These are phyloP conservation scores for Drosophila ironensis DNA, from an alignment of 1,140 invertebrate species.

Conservation along the genomic window DNA sequence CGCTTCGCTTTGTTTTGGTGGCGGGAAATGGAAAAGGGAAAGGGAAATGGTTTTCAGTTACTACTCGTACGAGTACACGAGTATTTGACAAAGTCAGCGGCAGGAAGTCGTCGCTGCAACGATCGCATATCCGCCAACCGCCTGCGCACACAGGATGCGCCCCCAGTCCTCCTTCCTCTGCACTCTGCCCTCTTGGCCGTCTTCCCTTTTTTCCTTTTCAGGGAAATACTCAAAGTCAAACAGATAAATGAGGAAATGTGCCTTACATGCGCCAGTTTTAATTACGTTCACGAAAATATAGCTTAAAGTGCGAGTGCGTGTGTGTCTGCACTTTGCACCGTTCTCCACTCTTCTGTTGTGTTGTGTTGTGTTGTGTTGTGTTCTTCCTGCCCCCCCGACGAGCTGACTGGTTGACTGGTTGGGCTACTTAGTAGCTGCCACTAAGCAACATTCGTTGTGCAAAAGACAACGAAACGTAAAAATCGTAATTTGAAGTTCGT, in stretches of 20 bases:
- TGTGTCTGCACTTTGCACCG: constrained; percentile 57
- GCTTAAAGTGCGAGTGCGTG: constrained; percentile 39
- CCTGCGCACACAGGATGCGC: constrained; percentile 71
- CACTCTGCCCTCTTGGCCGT: background rate
- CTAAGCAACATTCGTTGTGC: constrained; percentile 42
- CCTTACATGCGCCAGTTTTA: constrained; percentile 33
- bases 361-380: too few relatives aligned
- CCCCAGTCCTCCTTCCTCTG: background rate
- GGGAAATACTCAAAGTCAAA: constrained; percentile 48
- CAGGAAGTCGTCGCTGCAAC: constrained; percentile 66
- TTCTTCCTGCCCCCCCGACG: too few relatives aligned
- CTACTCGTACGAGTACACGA: too few relatives aligned
- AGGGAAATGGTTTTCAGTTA: constrained; percentile 72
- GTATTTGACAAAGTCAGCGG: constrained; percentile 72
- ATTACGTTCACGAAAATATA: constrained; percentile 38
- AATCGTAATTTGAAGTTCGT: constrained; percentile 81
- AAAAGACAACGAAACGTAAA: constrained; percentile 56
- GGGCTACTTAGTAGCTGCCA: constrained; percentile 75
- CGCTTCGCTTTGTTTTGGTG: constrained; percentile 13
- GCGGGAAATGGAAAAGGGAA: constrained; percentile 15
- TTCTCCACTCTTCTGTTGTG: too few relatives aligned
- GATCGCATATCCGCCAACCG: constrained; percentile 70
- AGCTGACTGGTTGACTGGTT: too few relatives aligned
- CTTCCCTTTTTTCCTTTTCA: constrained; percentile 24
- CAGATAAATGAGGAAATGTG: constrained; percentile 55